These are phyloP conservation scores for Emmelina monodactyla DNA, from an alignment of 2,888 invertebrate species.

Conservation along the genomic window DNA sequence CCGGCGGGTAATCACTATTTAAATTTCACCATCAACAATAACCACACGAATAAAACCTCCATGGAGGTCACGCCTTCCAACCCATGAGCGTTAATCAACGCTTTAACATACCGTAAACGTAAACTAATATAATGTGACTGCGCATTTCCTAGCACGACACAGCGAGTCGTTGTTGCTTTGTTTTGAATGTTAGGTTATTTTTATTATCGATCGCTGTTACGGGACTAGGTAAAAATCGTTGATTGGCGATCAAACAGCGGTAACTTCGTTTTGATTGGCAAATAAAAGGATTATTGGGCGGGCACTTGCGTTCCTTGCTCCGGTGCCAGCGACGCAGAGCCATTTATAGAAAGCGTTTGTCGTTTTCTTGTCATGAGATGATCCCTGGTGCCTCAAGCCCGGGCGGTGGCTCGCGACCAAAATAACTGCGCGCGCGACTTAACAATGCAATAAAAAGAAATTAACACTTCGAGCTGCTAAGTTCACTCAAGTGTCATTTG, in stretches of 20 bases:
- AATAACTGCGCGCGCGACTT: slow-evolving; percentile 58
- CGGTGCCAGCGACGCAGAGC: slow-evolving; percentile 44
- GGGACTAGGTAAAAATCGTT: too few species aligned
- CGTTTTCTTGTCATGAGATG: slow-evolving; percentile 56
- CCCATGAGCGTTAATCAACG: slow-evolving; percentile 41
- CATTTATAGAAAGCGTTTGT: slow-evolving; percentile 59
- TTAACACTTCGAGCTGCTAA: slow-evolving; percentile 58
- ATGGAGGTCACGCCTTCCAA: slow-evolving; percentile 50
- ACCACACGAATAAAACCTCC: slow-evolving; percentile 29
- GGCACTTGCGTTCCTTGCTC: slow-evolving; percentile 1
- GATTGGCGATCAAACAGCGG: too few species aligned
- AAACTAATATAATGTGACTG: slow-evolving; percentile 33
- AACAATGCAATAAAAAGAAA: slow-evolving; percentile 68
- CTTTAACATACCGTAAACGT: slow-evolving; percentile 26
- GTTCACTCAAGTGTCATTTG: slow-evolving; percentile 63
- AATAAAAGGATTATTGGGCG: not conserved
- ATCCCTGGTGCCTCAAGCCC: slow-evolving; percentile 51
- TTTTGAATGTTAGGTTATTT: not conserved
- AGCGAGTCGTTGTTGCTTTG: not conserved
- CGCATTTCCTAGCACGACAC: slow-evolving; percentile 29
- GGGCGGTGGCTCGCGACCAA: slow-evolving; percentile 54
- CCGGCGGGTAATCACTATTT: slow-evolving; percentile 54
- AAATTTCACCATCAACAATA: slow-evolving; percentile 58
- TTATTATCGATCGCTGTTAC: slow-evolving; percentile 1
- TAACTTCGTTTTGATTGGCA: too few species aligned